Evolutionary conservation across 1,140 invertebrate species (phyloP).

Genomic region (Calliopsis andreniformis): DNA sequence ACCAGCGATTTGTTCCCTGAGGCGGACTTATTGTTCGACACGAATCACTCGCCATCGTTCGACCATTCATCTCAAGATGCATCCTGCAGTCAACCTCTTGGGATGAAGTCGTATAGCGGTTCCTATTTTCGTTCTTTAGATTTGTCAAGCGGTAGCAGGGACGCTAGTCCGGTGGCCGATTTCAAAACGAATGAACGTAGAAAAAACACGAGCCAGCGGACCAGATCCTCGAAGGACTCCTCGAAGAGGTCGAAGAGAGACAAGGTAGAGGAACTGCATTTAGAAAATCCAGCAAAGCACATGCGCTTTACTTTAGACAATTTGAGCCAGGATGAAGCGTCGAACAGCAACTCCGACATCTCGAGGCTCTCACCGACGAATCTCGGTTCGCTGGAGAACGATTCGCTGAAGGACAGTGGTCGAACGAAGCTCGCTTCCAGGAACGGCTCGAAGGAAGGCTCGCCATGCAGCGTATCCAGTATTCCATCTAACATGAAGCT

Average conservation of each 20-base stretch:
- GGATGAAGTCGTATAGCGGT: constrained; percentile 69
- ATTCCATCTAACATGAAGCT: constrained; percentile 74
- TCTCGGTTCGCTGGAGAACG: constrained; percentile 62
- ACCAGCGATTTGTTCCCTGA: constrained; percentile 90
- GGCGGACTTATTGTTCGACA: constrained; percentile 86
- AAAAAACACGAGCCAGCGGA: constrained; percentile 70
- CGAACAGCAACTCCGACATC: constrained; percentile 74
- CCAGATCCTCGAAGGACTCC: constrained; percentile 67
- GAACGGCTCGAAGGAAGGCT: constrained; percentile 76
- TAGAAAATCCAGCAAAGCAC: constrained; percentile 67
- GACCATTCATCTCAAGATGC: constrained; percentile 79
- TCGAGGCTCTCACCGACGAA: constrained; percentile 73
- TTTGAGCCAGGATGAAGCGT: constrained; percentile 76
- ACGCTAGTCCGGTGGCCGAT: constrained; percentile 73
- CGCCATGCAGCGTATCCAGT: constrained; percentile 72
- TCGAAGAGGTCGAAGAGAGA: constrained; percentile 68
- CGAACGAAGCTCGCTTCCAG: constrained; percentile 66
- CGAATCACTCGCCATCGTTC: constrained; percentile 80
- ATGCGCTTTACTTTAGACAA: constrained; percentile 73
- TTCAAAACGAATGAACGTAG: constrained; percentile 70
- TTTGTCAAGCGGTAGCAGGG: constrained; percentile 76
- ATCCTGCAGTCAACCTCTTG: constrained; percentile 75
- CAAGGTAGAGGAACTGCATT: constrained; percentile 61
- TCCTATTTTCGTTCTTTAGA: constrained; percentile 77
- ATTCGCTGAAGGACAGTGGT: constrained; percentile 65